Evolutionary conservation across 2,797 vertebrate genomes (phyloP), one percentile per base, ranked within the genome.

Genomic region (Enteromius mattozi): DNA sequence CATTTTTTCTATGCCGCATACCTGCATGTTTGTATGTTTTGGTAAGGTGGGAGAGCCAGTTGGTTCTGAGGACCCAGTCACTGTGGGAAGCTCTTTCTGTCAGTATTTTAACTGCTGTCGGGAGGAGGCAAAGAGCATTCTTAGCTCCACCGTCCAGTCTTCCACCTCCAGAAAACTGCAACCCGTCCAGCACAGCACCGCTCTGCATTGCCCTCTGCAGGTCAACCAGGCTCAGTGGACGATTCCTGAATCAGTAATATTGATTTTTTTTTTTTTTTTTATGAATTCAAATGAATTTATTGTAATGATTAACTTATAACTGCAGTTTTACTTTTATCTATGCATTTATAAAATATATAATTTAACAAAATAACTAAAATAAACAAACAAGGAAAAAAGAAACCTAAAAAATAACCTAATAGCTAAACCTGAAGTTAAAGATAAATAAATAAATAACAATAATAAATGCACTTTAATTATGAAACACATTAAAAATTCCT

Each of bases 61-160:
- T 96, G 89, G 95, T 96, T 89, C 98, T 96, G 30, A 99, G 91
- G 82, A 95, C 91, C 98, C 98, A 99, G 83, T 99, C 98, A 17
- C 96, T 96, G 74, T 97, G 97, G 21, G 96, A 97, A 6, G 98
- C 95, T 86, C 95, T 96, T 92, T 97, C 97, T n/a, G 94, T 95
- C 85, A 99, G 93, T 76, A 97, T 91, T 66, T 95, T 95, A 69
- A 98, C 95, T 2, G 97, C 96, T 1, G 95, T 93, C 24, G 96
- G 93, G 49, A 99, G 89, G 83, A 98, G 93, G 69, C 92, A 91
- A 59, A 95, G 91, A 33, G 96, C 88, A 80, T 97, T 96, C 27
- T 93, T 90, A 75, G 95, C 95, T 37, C 91, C 89, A 85, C 91
- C 87, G 77, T 94, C 92, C 35, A 90, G 51, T 14, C 35, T 78